A percentile compares a stretch with the other conserved stretches of the same genome.
phyloP scores from a whole-genome alignment of 2,113 vertebrate genomes.

The Anarrhichthys ocellatus region DNA sequence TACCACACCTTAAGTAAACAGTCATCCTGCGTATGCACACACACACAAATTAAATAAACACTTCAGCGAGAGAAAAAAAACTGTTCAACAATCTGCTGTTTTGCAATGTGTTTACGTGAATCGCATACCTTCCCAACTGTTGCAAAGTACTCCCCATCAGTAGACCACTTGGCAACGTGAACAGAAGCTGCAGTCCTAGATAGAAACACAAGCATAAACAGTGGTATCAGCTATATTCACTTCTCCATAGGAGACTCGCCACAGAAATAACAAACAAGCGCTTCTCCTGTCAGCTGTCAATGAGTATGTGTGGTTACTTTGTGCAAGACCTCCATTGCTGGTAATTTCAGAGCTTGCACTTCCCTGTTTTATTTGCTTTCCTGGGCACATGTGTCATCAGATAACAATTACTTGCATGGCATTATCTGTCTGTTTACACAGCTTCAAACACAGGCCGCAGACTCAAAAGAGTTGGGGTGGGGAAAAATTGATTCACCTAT shows the following conservation, averaged over 20 bases:
- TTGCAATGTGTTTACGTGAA: not conserved
- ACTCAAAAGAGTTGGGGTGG: conserved; percentile 1
- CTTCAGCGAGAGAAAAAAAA: not conserved
- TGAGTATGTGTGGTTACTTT: not conserved
- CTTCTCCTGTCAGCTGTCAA: not conserved
- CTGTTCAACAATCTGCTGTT: not conserved
- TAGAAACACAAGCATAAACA: conserved; percentile 43
- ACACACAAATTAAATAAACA: not conserved
- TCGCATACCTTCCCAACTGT: conserved; percentile 94
- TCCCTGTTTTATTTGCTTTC: conserved; percentile 37
- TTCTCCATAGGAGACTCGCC: conserved; percentile 27
- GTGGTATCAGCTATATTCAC: conserved; percentile 44
- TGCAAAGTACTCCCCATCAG: conserved; percentile 98
- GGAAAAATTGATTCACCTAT: not conserved
- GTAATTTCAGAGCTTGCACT: conserved; percentile 21
- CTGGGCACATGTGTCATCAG: conserved; percentile 43
- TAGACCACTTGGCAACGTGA: conserved; percentile 96
- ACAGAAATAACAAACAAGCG: not conserved
- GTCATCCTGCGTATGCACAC: conserved; percentile 88
- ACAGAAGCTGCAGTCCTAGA: conserved; percentile 94
- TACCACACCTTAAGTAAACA: conserved; percentile 99
- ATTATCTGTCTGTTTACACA: conserved; percentile 41
- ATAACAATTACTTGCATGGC: conserved; percentile 46
- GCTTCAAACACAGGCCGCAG: conserved; percentile 2
- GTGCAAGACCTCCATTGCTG: not conserved